A percentile compares a stretch with the other conserved stretches of the same genome.
phyloP scores from a whole-genome alignment of 2,888 invertebrate genomes.

The Aporophyla nigra region DNA sequence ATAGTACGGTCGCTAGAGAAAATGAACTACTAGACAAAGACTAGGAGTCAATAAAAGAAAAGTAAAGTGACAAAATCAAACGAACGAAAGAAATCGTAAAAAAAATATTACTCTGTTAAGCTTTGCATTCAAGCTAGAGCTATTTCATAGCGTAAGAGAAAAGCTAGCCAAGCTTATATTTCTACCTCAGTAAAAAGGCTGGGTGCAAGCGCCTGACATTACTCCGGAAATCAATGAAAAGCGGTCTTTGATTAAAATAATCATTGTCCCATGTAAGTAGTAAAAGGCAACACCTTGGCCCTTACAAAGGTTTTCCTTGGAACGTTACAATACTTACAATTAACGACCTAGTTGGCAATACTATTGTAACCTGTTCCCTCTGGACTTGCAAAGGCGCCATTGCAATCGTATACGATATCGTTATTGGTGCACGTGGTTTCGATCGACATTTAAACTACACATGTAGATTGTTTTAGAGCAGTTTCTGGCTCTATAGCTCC shows the following conservation, averaged over 20 bases:
- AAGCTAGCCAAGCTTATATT: background rate
- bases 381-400: constrained; percentile 7
- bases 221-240: constrained; percentile 51
- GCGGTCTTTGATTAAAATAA: constrained; percentile 49
- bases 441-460: background rate
- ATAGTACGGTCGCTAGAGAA: background rate
- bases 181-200: background rate
- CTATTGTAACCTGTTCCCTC: constrained; percentile 32
- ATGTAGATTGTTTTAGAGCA: background rate
- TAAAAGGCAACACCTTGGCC: constrained; percentile 47
- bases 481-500: no score
- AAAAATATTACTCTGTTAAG: background rate
- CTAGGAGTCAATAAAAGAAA: background rate
- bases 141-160: constrained; percentile 3
- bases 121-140: background rate
- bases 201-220: background rate
- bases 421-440: constrained; percentile 14
- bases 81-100: no score
- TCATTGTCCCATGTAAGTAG: constrained; percentile 54
- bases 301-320: constrained; percentile 48
- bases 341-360: constrained; percentile 52
- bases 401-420: constrained; percentile 31
- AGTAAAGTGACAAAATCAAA: background rate
- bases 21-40: no score
- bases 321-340: constrained; percentile 46